Conservation (phyloP, 2,888 invertebrate species). For the Thereva unica region DNA sequence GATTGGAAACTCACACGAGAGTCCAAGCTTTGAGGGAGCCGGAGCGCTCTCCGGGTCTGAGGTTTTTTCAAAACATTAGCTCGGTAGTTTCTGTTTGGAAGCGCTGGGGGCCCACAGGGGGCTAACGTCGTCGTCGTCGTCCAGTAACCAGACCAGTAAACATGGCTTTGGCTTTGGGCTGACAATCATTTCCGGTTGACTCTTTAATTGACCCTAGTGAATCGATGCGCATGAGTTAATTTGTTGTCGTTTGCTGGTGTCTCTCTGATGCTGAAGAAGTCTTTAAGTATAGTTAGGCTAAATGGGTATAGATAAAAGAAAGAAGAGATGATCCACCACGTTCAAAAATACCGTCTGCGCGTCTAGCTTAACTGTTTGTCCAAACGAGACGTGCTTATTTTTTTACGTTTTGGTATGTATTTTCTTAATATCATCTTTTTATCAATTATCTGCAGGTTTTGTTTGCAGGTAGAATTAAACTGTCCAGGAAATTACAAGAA, state of each 20-base stretch:
- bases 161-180: slow-evolving; percentile 43
- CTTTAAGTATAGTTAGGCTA: no score
- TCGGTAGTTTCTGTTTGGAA: slow-evolving; percentile 7
- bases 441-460: no score
- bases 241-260: slow-evolving; percentile 11
- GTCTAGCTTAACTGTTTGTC: no score
- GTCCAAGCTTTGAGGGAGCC: background rate
- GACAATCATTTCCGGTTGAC: slow-evolving; percentile 55
- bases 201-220: slow-evolving; percentile 49
- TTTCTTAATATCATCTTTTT: no score
- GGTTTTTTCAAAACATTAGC: background rate
- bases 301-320: no score
- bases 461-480: no score
- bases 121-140: slow-evolving; percentile 15
- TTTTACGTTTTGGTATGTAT: no score
- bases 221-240: slow-evolving; percentile 35
- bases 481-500: no score
- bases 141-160: slow-evolving; percentile 30
- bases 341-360: no score
- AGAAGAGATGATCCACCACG: no score
- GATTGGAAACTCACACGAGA: slow-evolving; percentile 16
- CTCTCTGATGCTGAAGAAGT: no score
- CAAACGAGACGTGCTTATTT: no score
- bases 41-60: slow-evolving; percentile 1
- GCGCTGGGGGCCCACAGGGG: background rate